These are phyloP conservation scores for Drosophila meridionalis DNA, from an alignment of 2,888 invertebrate genomes.

Conservation along the genomic window DNA sequence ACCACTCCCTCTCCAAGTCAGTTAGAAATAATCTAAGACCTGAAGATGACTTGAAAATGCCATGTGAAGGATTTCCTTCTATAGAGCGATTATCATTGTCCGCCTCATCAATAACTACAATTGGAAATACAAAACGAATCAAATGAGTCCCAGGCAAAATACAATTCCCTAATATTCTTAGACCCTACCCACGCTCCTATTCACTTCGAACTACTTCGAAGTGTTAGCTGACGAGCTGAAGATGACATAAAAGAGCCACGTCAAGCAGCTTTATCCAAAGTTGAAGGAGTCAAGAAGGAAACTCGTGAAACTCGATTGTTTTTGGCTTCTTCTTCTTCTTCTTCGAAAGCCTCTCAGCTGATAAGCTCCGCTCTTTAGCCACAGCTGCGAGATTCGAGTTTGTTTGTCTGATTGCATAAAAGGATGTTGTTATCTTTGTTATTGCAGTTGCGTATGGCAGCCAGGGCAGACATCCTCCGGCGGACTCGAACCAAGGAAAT, in stretches of 20 bases:
- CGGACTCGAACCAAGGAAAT: background rate
- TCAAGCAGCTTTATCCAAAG: background rate
- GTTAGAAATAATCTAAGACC: no score
- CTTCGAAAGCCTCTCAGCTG: background rate
- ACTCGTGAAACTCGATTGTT: background rate
- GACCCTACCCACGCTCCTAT: background rate
- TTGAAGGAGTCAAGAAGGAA: no score
- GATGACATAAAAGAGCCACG: background rate
- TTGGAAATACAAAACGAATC: no score
- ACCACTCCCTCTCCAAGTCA: no score
- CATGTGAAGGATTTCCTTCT: no score
- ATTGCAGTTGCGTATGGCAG: background rate
- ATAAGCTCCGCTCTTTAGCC: background rate
- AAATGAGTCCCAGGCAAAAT: no score
- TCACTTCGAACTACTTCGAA: background rate
- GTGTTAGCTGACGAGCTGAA: background rate
- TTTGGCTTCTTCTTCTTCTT: background rate
- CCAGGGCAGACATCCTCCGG: background rate
- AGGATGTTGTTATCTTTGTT: background rate
- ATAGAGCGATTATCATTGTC: no score
- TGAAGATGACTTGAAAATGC: no score
- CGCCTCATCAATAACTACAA: no score
- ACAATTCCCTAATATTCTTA: no score
- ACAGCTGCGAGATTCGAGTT: background rate
- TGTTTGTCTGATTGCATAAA: slow-evolving; percentile 3